Conservation (phyloP, 1,140 invertebrate species). For the Ceratina calcarata region DNA sequence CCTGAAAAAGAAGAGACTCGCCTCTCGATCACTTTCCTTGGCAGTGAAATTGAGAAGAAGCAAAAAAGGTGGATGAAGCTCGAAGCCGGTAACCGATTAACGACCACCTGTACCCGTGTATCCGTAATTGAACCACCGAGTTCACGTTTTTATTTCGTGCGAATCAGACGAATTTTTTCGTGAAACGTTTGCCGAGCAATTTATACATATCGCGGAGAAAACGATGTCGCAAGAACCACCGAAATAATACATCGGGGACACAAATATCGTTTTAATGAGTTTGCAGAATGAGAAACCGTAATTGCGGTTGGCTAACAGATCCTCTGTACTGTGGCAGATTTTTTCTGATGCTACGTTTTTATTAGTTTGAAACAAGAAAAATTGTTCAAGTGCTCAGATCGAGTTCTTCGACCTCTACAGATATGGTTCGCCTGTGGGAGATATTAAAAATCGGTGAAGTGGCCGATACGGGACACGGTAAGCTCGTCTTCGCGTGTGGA, state of each 20-base stretch:
- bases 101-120: neutral
- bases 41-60: slow-evolving; percentile 41
- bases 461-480: neutral
- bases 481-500: slow-evolving; percentile 35
- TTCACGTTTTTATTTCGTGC: neutral
- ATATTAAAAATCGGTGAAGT: no score
- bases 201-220: no score
- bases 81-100: slow-evolving; percentile 16
- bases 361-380: no score
- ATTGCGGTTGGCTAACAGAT: neutral
- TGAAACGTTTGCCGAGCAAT: no score
- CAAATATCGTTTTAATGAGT: neutral
- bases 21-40: slow-evolving; percentile 3
- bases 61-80: slow-evolving; percentile 3
- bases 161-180: no score
- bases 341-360: no score
- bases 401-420: no score
- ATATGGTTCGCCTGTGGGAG: no score
- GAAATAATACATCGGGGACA: no score
- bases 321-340: neutral
- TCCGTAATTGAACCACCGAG: slow-evolving; percentile 11
- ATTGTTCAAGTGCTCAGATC: no score
- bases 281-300: neutral
- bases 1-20: neutral
- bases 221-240: no score